Conservation (phyloP, 2,888 invertebrate genomes). For the Synergus laeviventris region DNA sequence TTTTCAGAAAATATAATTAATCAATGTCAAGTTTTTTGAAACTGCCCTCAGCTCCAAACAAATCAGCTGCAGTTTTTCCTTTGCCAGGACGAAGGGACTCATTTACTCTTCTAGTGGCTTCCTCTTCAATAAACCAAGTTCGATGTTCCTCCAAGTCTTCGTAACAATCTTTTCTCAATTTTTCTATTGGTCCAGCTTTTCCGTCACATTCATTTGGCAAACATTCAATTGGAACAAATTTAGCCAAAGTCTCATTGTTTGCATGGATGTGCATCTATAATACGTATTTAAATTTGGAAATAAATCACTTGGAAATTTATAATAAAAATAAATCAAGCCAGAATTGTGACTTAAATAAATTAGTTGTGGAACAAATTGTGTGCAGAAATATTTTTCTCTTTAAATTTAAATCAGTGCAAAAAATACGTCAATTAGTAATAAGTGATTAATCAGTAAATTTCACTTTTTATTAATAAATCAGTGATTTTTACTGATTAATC, state of each 20-base stretch:
- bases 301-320: background rate
- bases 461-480: no score
- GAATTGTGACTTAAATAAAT: no score
- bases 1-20: constrained; percentile 27
- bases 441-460: no score
- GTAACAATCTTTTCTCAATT: constrained; percentile 61
- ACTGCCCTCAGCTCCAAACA: constrained; percentile 84
- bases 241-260: constrained; percentile 75
- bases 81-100: constrained; percentile 82
- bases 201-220: constrained; percentile 83
- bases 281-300: background rate
- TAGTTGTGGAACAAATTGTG: no score
- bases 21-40: constrained; percentile 73
- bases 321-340: no score
- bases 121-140: constrained; percentile 75
- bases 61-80: constrained; percentile 79
- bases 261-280: constrained; percentile 77
- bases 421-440: no score
- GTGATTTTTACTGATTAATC: no score
- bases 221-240: constrained; percentile 78
- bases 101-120: constrained; percentile 78
- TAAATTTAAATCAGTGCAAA: no score
- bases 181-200: constrained; percentile 72
- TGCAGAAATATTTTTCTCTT: no score
- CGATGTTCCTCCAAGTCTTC: constrained; percentile 69